These are phyloP conservation scores for Eupleurogrammus muticus DNA, from an alignment of 2,797 vertebrate genomes.

Conservation along the genomic window DNA sequence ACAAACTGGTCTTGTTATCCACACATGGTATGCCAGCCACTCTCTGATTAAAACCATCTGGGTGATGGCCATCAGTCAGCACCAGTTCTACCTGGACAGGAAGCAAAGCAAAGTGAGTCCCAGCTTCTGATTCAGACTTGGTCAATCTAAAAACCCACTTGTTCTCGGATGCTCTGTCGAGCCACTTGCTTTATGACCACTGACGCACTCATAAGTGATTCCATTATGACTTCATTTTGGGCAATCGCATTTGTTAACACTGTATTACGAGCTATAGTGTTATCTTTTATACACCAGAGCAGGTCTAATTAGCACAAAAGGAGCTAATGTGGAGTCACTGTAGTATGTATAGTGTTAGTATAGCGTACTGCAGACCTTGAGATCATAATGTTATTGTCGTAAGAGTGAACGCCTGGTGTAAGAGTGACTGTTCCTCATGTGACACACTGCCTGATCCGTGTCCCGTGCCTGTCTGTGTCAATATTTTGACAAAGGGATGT, in stretches of 20 bases:
- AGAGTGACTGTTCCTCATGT: slow-evolving; percentile 49
- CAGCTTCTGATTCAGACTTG: not conserved
- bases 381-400: slow-evolving; percentile 2
- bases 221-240: not conserved
- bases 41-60: slow-evolving; percentile 99
- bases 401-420: slow-evolving; percentile 15
- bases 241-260: not conserved
- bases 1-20: slow-evolving; percentile 92
- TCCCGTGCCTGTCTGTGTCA: slow-evolving; percentile 25
- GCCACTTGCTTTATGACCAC: not conserved
- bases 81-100: slow-evolving; percentile 98
- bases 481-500: slow-evolving; percentile 15
- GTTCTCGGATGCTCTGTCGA: not conserved
- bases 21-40: slow-evolving; percentile 97
- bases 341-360: too few species aligned
- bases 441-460: slow-evolving; percentile 31
- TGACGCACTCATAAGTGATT: not conserved
- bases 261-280: not conserved
- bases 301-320: not conserved
- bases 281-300: slow-evolving; percentile 8
- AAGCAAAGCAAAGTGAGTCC: slow-evolving; percentile 96
- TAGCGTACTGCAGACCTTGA: not conserved
- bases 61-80: slow-evolving; percentile 99
- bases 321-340: too few species aligned
- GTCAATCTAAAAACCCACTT: not conserved